Evolutionary conservation across 2,113 vertebrate species (phyloP), one percentile per base, ranked within the genome.

Genomic region (Thunnus thynnus): DNA sequence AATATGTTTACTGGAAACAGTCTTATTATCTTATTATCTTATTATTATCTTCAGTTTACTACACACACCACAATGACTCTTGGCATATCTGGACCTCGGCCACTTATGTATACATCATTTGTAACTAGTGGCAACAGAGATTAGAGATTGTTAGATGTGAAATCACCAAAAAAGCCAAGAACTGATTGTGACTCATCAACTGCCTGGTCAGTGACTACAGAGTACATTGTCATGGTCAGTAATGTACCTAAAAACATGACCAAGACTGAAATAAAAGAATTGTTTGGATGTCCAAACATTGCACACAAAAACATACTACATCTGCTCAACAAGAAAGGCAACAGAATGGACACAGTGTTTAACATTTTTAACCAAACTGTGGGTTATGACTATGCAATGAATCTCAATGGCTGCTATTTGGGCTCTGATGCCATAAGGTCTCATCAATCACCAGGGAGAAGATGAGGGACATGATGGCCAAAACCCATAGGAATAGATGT

Each of bases 291-390:
- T 85, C 84, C 84, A 61, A 87, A 95, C 76, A 76, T 99, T 73
- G 52, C 86, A 72, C 95, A 95, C 83, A 93, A 94, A 67, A 95
- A 97, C 67, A 96, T 99, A 68, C 93, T 96, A 32, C 95, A 98
- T 92, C 72, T 96, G 64, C 88, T 95, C 6, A 94, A 98, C 88
- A 94, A 93, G 47, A 81, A 94, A 73, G 82, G 94, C 55, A 90
- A 91, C 63, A 95, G 93, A 83, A 97, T 95, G 60, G 95, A 96
- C 78, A 96, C 95, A n/a, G 96, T 95, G 3, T 96, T 99, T 93
- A 78, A 99, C 46, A 88, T 94, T 84, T 96, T 99, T 77, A 92
- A 94, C 78, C 82, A 18, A 25, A 64, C 76, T n/a, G 95, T 92
- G 70, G 96, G 97, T 55, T 97, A 96, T 72, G 89, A 95, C 32